phyloP scores from a whole-genome alignment of 2,888 invertebrate species.

The Chrysomela aeneicollis region DNA sequence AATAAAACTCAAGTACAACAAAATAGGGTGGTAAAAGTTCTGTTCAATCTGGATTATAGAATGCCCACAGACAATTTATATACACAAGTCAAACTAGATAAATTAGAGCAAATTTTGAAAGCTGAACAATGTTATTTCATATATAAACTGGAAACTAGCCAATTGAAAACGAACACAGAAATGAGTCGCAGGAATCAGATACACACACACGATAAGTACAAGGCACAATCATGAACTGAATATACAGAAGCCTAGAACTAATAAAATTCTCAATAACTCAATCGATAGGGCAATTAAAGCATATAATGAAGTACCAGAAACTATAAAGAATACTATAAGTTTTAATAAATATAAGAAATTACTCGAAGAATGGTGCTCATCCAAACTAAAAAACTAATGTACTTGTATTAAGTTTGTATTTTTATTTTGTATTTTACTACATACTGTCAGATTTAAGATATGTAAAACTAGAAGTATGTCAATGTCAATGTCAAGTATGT shows the following conservation, averaged over 20 bases:
- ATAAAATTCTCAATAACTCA: neutral
- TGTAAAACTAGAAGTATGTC: too few relatives aligned
- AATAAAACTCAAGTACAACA: neutral
- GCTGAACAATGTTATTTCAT: neutral
- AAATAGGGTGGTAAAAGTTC: constrained; percentile 2
- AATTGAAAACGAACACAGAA: neutral
- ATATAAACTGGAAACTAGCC: neutral
- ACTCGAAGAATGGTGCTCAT: neutral
- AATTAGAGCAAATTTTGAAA: neutral
- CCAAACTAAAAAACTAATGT: neutral
- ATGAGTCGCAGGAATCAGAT: neutral
- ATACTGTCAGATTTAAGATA: too few relatives aligned
- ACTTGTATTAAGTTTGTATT: neutral
- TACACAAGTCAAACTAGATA: neutral
- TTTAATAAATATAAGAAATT: neutral
- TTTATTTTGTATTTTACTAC: neutral
- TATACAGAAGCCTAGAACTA: neutral
- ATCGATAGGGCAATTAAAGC: neutral
- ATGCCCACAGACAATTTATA: constrained; percentile 10
- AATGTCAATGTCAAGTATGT: too few relatives aligned
- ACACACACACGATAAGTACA: neutral
- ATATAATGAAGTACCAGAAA: neutral
- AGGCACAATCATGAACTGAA: neutral
- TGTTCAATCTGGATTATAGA: constrained; percentile 4
- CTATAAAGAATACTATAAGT: neutral